Evolutionary conservation across 2,797 vertebrate genomes (phyloP), one percentile per base, ranked within the genome.

Genomic region (Octomys mimax): DNA sequence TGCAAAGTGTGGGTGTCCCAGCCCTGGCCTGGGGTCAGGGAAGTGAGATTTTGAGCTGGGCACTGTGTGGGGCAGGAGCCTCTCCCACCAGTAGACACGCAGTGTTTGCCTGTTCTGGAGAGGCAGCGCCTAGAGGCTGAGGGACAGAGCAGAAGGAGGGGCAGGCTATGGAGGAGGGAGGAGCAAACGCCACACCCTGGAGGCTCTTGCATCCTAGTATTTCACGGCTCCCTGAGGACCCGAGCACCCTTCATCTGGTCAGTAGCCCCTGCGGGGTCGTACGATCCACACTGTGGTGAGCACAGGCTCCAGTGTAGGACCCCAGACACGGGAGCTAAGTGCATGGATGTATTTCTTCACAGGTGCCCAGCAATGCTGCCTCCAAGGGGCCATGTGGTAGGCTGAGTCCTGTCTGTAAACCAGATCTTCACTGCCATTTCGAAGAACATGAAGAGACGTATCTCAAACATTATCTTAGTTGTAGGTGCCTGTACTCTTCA

Each of bases 391-490:
- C 9, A 7, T 39, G 28, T 10, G 11, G 21, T 2, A 19, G 0
- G 4, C 21, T 19, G 14, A 4, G 39, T 4, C 28, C 10, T 0
- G 6, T 4, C n/a, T 0, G 0, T 6, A 54, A 28, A 14, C n/a
- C 28, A 1, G 0, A n/a, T 80, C 73, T 46, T 6, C 3, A 3
- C 0, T 24, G n/a, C 18, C 28, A 5, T 54, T 59, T 11, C 13
- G n/a, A 77, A 73, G 46, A 36, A 2, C 5, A 0, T 6, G 2
- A 1, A 24, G 19, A 24, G 59, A 54, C 62, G n/a, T 16, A 0
- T 19, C 7, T 36, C 59, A 61, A 68, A 62, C 16, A 5, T 7
- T 19, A 4, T n/a, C 87, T 62, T 11, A 39, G 70, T 33, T 49
- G 11, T 22, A 21, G 78, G 71, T 26, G 52, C 70, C 68, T 0